A percentile compares a stretch with the other conserved stretches of the same genome.
phyloP scores from a whole-genome alignment of 2,888 invertebrate species.

The Calliphora vomitoria region DNA sequence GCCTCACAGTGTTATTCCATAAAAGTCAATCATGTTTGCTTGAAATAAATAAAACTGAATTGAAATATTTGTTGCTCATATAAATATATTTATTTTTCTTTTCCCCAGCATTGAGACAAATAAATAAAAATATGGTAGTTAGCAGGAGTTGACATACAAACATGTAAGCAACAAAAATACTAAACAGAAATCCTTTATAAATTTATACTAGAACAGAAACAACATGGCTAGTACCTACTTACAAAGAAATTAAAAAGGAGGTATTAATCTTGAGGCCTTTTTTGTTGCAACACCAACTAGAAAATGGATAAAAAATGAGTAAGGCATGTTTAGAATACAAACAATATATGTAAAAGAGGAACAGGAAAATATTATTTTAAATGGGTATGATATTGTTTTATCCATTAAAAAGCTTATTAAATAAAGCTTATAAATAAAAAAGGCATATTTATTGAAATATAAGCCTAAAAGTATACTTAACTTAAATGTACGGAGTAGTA shows the following conservation, averaged over 20 bases:
- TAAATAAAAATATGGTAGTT: constrained; percentile 25
- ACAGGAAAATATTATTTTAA: background rate
- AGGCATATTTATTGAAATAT: constrained; percentile 49
- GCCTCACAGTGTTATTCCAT: background rate
- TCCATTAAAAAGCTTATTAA: constrained; percentile 39
- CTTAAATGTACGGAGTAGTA: background rate
- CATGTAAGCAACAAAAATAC: constrained; percentile 21
- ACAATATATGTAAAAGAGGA: background rate
- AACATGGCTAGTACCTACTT: constrained; percentile 13
- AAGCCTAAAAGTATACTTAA: constrained; percentile 53
- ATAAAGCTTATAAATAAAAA: constrained; percentile 54
- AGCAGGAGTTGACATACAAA: background rate
- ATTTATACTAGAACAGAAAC: constrained; percentile 27
- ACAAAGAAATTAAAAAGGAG: constrained; percentile 23
- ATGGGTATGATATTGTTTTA: constrained; percentile 16
- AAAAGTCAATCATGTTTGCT: constrained; percentile 48
- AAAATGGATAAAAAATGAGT: constrained; percentile 16
- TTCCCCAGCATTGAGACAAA: constrained; percentile 8
- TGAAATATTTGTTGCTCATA: constrained; percentile 13
- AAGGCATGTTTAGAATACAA: constrained; percentile 33
- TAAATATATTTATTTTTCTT: background rate
- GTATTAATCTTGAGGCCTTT: constrained; percentile 38
- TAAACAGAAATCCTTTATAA: constrained; percentile 34
- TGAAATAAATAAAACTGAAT: constrained; percentile 41
- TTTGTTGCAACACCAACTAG: background rate